Conservation (phyloP, 1,140 invertebrate genomes). For the Epicauta chinensis region DNA sequence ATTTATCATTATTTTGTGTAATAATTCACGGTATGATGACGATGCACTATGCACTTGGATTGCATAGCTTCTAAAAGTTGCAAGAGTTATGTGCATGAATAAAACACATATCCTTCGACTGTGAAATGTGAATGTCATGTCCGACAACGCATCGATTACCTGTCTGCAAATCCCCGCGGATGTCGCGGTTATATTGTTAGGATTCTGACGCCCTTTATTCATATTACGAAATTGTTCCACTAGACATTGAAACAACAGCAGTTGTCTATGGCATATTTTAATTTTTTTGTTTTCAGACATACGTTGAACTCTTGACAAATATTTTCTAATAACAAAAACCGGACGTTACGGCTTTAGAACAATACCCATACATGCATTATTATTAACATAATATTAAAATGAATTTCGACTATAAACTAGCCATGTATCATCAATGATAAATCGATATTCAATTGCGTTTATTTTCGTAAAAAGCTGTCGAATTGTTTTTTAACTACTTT, state of each 20-base stretch:
- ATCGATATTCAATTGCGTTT: slow-evolving; percentile 21
- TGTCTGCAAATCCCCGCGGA: slow-evolving; percentile 19
- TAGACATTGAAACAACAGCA: slow-evolving; percentile 1
- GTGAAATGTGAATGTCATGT: slow-evolving; percentile 21
- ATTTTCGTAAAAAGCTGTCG: neutral
- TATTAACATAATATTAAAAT: neutral
- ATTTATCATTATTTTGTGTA: no score
- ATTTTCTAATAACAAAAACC: neutral
- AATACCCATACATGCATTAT: neutral
- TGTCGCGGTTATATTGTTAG: slow-evolving; percentile 13
- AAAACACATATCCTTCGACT: slow-evolving; percentile 15
- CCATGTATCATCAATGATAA: slow-evolving; percentile 9
- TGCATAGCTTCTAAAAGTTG: slow-evolving; percentile 11
- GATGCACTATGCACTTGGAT: no score
- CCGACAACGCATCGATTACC: slow-evolving; percentile 24
- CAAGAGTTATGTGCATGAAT: slow-evolving; percentile 15
- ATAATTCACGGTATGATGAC: no score
- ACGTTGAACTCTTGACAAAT: neutral
- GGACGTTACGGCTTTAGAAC: neutral
- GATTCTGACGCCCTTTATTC: slow-evolving; percentile 15
- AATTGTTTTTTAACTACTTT: slow-evolving; percentile 6
- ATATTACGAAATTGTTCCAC: slow-evolving; percentile 9
- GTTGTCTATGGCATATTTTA: slow-evolving; percentile 17
- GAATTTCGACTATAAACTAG: neutral
- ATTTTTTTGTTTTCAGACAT: slow-evolving; percentile 20